Evolutionary conservation across 2,888 invertebrate species (phyloP).

Genomic region (Hyposoter didymator): DNA sequence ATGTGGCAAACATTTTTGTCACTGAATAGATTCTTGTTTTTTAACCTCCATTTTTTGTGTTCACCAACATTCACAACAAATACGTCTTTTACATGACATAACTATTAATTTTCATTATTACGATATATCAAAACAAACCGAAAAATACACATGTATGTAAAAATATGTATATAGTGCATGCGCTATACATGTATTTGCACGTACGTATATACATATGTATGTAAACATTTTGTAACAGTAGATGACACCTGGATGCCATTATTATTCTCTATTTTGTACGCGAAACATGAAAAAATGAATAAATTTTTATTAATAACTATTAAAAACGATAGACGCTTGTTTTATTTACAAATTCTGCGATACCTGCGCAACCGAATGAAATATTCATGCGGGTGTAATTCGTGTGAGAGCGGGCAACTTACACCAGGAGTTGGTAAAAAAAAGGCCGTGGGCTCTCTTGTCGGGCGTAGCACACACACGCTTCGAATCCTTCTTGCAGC

Average conservation of each 20-base stretch:
- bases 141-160: not conserved
- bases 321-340: not conserved
- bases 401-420: conserved; percentile 47
- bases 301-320: conserved; percentile 27
- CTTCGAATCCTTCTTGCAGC: conserved; percentile 57
- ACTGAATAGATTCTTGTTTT: conserved; percentile 43
- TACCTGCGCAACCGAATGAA: conserved; percentile 23
- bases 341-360: not conserved
- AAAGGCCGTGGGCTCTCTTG: conserved; percentile 49
- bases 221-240: conserved; percentile 78
- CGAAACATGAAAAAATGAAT: conserved; percentile 73
- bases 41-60: conserved; percentile 45
- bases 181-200: conserved; percentile 66
- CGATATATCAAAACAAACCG: conserved; percentile 25
- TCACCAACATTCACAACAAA: conserved; percentile 69
- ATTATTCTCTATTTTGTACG: conserved; percentile 80
- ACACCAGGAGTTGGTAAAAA: conserved; percentile 53
- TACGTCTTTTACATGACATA: conserved; percentile 61
- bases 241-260: conserved; percentile 81
- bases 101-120: conserved; percentile 63
- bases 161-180: conserved; percentile 69
- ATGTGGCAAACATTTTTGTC: conserved; percentile 48
- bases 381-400: conserved; percentile 36
- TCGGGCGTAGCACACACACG: conserved; percentile 61
- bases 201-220: conserved; percentile 66